Percentiles rank a stretch among this genome's conserved stretches.
Evolutionary conservation across 2,797 vertebrate species (phyloP).

Genomic region (Phoebastria nigripes): DNA sequence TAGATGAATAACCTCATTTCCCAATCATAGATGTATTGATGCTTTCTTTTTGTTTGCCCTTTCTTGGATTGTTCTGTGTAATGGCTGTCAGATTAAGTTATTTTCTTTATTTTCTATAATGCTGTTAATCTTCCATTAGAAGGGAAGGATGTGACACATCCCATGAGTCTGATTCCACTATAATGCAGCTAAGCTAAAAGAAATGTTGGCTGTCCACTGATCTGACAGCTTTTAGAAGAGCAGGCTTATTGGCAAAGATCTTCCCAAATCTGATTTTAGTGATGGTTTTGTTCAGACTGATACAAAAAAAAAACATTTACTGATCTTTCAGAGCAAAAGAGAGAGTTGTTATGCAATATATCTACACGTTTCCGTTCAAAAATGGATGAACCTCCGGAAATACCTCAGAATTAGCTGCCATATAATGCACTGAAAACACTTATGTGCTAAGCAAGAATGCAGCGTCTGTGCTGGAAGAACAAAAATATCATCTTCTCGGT

Average conservation of each 20-base stretch:
- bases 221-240: neutral
- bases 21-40: neutral
- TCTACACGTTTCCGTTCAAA: rapidly evolving
- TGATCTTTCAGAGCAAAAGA: neutral
- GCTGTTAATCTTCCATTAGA: neutral
- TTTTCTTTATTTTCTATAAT: neutral
- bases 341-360: no score
- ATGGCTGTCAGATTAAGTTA: neutral
- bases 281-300: neutral
- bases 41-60: neutral
- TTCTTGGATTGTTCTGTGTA: neutral
- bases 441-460: neutral
- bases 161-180: rapidly evolving
- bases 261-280: neutral
- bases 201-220: neutral
- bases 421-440: neutral
- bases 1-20: neutral
- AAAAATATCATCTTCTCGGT: neutral
- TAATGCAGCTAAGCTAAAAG: neutral
- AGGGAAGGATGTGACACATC: neutral
- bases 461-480: neutral
- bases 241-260: neutral
- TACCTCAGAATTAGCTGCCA: neutral
- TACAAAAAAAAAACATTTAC: neutral
- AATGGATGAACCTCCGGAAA: neutral